Percentiles rank a stretch among this genome's conserved stretches.
phyloP scores from a whole-genome alignment of 2,797 vertebrate species.

The Lophius americanus region DNA sequence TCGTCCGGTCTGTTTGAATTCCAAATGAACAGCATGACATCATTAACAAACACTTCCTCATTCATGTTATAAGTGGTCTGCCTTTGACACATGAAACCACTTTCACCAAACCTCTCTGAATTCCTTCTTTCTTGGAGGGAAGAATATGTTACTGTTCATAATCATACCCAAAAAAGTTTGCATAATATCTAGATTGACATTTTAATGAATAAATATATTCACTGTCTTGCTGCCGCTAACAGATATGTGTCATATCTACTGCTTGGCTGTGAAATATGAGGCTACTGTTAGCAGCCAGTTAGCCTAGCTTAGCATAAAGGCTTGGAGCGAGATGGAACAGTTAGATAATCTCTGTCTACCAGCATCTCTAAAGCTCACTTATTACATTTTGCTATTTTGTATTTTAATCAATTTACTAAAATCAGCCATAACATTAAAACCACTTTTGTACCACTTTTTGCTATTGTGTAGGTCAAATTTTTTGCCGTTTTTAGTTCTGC shows the following conservation, averaged over 20 bases:
- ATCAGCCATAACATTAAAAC: no score
- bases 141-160: constrained; percentile 22
- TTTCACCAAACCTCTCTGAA: constrained; percentile 26
- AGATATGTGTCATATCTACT: no score
- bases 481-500: no score
- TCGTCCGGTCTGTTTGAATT: constrained; percentile 44
- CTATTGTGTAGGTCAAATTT: no score
- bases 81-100: constrained; percentile 19
- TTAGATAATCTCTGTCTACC: background rate
- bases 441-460: no score
- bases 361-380: background rate
- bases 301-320: constrained; percentile 2
- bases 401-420: no score
- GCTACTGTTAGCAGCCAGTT: background rate
- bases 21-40: constrained; percentile 41
- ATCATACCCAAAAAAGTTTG: background rate
- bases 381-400: no score
- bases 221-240: background rate
- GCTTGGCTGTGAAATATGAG: no score
- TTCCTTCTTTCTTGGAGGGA: constrained; percentile 15
- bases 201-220: background rate
- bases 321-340: background rate
- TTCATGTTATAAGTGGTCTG: constrained; percentile 24
- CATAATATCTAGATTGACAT: background rate
- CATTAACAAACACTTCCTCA: constrained; percentile 38